Percentiles rank a stretch among this genome's conserved stretches.
phyloP scores from a whole-genome alignment of 2,797 vertebrate species.

The Myotis findleyi region DNA sequence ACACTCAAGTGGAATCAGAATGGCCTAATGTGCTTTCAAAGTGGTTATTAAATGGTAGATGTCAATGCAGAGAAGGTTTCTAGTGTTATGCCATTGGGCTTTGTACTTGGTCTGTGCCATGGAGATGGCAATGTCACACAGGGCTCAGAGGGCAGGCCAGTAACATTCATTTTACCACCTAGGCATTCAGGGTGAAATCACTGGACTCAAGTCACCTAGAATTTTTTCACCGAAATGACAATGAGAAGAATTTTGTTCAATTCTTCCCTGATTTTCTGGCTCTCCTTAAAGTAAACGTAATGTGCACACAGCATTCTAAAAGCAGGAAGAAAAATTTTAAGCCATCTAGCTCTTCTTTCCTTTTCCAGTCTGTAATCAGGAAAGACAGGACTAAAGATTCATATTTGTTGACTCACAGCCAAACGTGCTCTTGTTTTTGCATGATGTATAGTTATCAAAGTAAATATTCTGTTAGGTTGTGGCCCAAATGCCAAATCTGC shows the following conservation, averaged over 20 bases:
- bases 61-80: background rate
- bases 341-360: background rate
- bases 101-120: background rate
- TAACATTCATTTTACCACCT: background rate
- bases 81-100: background rate
- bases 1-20: background rate
- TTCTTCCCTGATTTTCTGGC: slow-evolving; percentile 9
- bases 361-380: background rate
- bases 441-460: slow-evolving; percentile 24
- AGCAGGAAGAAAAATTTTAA: slow-evolving; percentile 11
- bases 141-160: background rate
- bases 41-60: background rate
- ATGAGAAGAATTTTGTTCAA: background rate
- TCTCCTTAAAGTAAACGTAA: background rate
- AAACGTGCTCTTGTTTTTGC: slow-evolving; percentile 28
- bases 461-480: slow-evolving; percentile 15
- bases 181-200: background rate
- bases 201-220: background rate
- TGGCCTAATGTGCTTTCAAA: background rate
- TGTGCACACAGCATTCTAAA: slow-evolving; percentile 2
- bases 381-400: slow-evolving; percentile 27
- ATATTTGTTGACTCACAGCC: slow-evolving; percentile 28
- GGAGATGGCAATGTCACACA: background rate
- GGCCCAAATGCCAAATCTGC: background rate
- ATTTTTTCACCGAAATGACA: background rate